These are phyloP conservation scores for Dendrocincla tyrannina DNA, from an alignment of 2,797 vertebrate species.

Conservation along the genomic window DNA sequence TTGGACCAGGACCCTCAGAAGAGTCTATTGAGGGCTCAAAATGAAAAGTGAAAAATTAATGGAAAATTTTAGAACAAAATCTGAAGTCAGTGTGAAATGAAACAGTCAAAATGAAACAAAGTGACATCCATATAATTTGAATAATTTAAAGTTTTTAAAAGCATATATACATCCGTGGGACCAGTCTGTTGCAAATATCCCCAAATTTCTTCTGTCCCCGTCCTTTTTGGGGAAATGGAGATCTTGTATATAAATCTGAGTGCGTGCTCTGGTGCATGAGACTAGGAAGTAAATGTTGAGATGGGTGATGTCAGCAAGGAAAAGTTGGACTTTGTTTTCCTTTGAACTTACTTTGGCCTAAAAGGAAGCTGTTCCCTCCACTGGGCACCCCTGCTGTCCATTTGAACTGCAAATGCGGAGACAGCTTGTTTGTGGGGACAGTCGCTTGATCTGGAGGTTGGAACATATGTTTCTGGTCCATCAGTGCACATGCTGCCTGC, in stretches of 20 bases:
- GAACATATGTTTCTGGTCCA: background rate
- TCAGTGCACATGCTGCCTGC: background rate
- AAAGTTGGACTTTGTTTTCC: background rate
- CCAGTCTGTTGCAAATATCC: background rate
- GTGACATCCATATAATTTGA: background rate
- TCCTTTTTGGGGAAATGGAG: background rate
- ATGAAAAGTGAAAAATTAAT: background rate
- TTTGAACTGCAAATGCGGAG: background rate
- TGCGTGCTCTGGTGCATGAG: background rate
- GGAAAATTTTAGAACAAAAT: background rate
- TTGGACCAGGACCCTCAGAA: background rate
- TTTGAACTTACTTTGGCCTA: background rate
- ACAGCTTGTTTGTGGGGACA: background rate
- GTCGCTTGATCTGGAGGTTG: background rate
- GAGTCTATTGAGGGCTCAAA: background rate
- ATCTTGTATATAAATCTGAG: background rate
- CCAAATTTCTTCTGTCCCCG: background rate
- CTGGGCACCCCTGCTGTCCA: rapidly evolving
- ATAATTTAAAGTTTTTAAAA: background rate
- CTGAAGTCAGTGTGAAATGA: background rate
- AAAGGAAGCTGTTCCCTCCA: background rate
- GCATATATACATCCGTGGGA: background rate
- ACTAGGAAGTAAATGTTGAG: background rate
- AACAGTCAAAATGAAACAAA: background rate
- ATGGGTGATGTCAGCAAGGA: background rate